Conservation (phyloP, 2,113 vertebrate species). For the Ranitomeya variabilis region DNA sequence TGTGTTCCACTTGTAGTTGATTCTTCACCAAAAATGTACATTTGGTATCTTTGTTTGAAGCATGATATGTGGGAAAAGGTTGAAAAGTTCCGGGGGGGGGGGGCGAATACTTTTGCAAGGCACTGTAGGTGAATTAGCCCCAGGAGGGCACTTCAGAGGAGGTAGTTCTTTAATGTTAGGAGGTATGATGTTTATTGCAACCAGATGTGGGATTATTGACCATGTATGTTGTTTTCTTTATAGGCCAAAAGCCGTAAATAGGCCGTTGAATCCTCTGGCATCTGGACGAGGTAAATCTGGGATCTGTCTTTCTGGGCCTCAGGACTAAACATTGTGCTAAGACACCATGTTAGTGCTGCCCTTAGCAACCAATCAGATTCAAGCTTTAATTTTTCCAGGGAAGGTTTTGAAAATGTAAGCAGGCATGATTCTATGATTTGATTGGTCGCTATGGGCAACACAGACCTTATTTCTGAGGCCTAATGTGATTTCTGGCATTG, state of each 20-base stretch:
- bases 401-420: background rate
- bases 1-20: too few species aligned
- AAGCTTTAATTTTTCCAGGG: background rate
- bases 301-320: background rate
- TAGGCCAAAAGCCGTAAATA: conserved; percentile 85
- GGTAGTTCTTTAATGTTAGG: background rate
- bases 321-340: background rate
- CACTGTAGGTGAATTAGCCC: too few species aligned
- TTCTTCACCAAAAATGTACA: too few species aligned
- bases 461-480: background rate
- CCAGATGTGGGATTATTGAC: background rate
- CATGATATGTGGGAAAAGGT: too few species aligned
- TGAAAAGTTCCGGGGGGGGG: too few species aligned
- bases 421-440: background rate
- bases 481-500: background rate
- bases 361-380: background rate
- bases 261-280: conserved; percentile 77
- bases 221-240: background rate
- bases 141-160: too few species aligned
- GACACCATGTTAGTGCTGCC: background rate
- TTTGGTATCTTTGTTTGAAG: too few species aligned
- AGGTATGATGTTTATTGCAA: background rate
- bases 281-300: conserved; percentile 71
- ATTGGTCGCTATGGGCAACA: background rate
- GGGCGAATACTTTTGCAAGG: too few species aligned